Conservation (phyloP, 2,888 invertebrate species). For the Prosapia bicincta region DNA sequence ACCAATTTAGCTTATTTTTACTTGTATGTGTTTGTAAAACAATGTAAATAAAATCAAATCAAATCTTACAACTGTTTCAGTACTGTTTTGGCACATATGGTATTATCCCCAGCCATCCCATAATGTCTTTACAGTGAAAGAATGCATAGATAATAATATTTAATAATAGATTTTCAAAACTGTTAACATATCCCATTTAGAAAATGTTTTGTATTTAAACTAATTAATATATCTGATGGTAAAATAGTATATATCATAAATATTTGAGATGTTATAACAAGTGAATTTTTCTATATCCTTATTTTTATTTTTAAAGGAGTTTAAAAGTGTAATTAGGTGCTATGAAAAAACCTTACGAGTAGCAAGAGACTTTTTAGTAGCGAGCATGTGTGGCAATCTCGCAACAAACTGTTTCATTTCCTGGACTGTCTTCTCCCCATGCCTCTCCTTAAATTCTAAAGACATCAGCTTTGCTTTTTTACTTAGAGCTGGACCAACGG, state of each 20-base stretch:
- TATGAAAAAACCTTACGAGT: slow-evolving; percentile 48
- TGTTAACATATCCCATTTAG: too few relatives aligned
- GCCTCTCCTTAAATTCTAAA: slow-evolving; percentile 78
- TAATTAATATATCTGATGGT: background rate
- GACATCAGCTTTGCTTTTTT: slow-evolving; percentile 84
- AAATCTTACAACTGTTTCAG: too few relatives aligned
- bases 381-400: slow-evolving; percentile 80
- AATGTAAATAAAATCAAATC: too few relatives aligned
- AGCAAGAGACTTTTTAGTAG: slow-evolving; percentile 81
- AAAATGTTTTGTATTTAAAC: too few relatives aligned
- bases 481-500: slow-evolving; percentile 80
- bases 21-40: too few relatives aligned
- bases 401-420: slow-evolving; percentile 94
- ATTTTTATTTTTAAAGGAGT: background rate
- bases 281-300: background rate
- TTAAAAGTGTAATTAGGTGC: background rate
- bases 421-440: slow-evolving; percentile 84
- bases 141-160: too few relatives aligned
- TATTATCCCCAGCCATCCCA: too few relatives aligned
- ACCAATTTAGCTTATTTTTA: too few relatives aligned
- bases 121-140: too few relatives aligned
- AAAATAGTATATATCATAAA: background rate
- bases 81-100: too few relatives aligned
- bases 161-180: too few relatives aligned
- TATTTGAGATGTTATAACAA: too few relatives aligned